Evolutionary conservation across 2,113 vertebrate genomes (phyloP).

Genomic region (Oncorhynchus clarkii): DNA sequence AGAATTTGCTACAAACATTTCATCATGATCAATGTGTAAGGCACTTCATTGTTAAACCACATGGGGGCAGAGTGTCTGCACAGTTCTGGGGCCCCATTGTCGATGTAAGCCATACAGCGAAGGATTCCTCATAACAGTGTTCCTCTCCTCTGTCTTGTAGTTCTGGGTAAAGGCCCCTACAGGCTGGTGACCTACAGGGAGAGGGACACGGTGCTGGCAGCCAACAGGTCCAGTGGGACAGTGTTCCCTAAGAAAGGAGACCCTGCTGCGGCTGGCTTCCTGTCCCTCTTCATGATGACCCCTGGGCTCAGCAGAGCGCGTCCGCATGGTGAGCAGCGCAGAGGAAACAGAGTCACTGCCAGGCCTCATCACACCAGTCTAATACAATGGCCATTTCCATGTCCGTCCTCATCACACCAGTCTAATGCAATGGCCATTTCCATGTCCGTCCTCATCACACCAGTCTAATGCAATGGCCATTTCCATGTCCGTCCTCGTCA

Average conservation of each 20-base stretch:
- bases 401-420: too few species aligned
- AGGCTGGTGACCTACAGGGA: slow-evolving; percentile 80
- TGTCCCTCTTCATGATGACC: slow-evolving; percentile 87
- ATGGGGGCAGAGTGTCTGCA: slow-evolving; percentile 34
- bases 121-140: neutral
- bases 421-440: too few species aligned
- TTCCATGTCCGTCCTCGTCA: too few species aligned
- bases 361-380: too few species aligned
- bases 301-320: slow-evolving; percentile 83
- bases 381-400: too few species aligned
- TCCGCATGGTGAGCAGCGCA: slow-evolving; percentile 78
- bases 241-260: slow-evolving; percentile 71
- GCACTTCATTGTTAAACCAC: neutral
- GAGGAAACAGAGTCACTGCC: slow-evolving; percentile 9
- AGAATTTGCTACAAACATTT: neutral
- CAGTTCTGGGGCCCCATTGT: neutral
- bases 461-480: too few species aligned
- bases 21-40: neutral
- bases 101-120: neutral
- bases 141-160: slow-evolving; percentile 62
- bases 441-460: too few species aligned
- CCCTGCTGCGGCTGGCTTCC: slow-evolving; percentile 47
- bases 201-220: slow-evolving; percentile 64
- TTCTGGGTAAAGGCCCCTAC: slow-evolving; percentile 90
- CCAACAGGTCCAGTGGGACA: slow-evolving; percentile 57